Evolutionary conservation across 2,888 invertebrate species (phyloP).

Genomic region (Lithophane socia): DNA sequence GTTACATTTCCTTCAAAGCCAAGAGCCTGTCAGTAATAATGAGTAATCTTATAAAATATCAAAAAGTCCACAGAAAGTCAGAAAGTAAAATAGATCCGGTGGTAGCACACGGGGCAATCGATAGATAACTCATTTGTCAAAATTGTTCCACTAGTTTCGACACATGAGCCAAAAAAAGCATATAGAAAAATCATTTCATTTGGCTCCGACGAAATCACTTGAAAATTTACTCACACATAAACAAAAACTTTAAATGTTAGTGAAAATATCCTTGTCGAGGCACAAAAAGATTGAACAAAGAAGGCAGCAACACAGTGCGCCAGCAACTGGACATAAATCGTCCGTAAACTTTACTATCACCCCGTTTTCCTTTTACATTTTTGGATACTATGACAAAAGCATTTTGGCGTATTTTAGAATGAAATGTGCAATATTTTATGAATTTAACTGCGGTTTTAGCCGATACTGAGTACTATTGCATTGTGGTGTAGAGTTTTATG

Average conservation of each 20-base stretch:
- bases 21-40: background rate
- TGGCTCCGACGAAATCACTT: constrained; percentile 33
- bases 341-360: constrained; percentile 65
- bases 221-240: constrained; percentile 35
- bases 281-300: constrained; percentile 59
- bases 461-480: constrained; percentile 50
- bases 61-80: constrained; percentile 13
- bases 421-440: constrained; percentile 64
- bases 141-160: constrained; percentile 26
- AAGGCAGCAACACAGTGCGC: constrained; percentile 54
- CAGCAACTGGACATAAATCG: constrained; percentile 64
- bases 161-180: constrained; percentile 25
- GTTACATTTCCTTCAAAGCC: constrained; percentile 2
- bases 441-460: constrained; percentile 55
- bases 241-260: constrained; percentile 49
- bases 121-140: constrained; percentile 52
- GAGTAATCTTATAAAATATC: constrained; percentile 12
- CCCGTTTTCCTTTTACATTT: constrained; percentile 61
- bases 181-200: constrained; percentile 20
- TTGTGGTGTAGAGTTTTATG: constrained; percentile 73
- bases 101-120: constrained; percentile 37
- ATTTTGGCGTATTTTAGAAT: constrained; percentile 60
- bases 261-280: constrained; percentile 42
- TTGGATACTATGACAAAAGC: constrained; percentile 63
- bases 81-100: constrained; percentile 19